A percentile compares a stretch with the other conserved stretches of the same genome.
phyloP scores from a whole-genome alignment of 92 coral and sea anemone genomes.

The Actinostola sp. region DNA sequence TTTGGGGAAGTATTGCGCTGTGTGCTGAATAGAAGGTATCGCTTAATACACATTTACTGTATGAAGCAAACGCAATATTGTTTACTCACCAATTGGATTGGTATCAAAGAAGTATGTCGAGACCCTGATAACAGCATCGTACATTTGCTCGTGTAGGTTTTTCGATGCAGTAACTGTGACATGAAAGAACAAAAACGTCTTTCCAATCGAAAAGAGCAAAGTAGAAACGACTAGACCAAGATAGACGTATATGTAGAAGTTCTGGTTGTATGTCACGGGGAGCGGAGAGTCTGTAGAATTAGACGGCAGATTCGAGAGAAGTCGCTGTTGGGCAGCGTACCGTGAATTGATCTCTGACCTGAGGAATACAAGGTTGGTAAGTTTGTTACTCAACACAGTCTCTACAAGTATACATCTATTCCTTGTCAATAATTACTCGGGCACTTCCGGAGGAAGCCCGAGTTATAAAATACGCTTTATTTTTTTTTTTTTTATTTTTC shows the following conservation, averaged over 20 bases:
- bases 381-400: too few species aligned
- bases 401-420: too few species aligned
- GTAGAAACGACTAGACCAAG: slow-evolving; percentile 68
- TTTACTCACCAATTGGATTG: slow-evolving; percentile 71
- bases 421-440: too few species aligned
- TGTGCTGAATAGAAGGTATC: too few species aligned
- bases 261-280: slow-evolving; percentile 24
- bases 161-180: slow-evolving; percentile 70
- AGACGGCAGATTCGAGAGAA: neutral
- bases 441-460: too few species aligned
- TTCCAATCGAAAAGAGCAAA: slow-evolving; percentile 51
- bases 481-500: too few species aligned
- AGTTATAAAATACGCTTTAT: too few species aligned
- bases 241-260: slow-evolving; percentile 63
- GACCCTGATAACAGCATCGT: slow-evolving; percentile 76
- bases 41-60: too few species aligned
- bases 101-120: slow-evolving; percentile 92
- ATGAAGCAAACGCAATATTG: too few species aligned
- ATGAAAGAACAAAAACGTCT: slow-evolving; percentile 69
- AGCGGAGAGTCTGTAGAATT: neutral
- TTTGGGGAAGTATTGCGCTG: too few species aligned
- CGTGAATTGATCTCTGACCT: slow-evolving; percentile 55
- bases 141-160: slow-evolving; percentile 76
- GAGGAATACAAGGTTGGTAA: neutral
- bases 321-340: slow-evolving; percentile 11